phyloP scores from a whole-genome alignment of 2,797 vertebrate species.

The Parotocinclus haroldoi region DNA sequence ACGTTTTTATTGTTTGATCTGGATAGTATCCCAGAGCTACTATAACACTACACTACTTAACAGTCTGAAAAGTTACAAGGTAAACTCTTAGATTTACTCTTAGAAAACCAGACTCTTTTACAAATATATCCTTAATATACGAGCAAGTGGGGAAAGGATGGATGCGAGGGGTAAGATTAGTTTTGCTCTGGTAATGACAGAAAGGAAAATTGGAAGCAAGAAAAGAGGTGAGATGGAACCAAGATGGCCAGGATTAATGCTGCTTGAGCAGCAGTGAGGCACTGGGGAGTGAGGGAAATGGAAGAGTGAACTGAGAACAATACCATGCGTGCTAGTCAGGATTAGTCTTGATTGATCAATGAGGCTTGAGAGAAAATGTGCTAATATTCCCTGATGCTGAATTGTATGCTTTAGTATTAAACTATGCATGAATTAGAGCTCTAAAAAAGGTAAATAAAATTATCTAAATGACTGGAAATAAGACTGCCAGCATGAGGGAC shows the following conservation, averaged over 20 bases:
- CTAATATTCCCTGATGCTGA: slow-evolving; percentile 56
- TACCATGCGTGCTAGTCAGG: slow-evolving; percentile 68
- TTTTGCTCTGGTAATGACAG: slow-evolving; percentile 73
- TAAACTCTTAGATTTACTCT: no score
- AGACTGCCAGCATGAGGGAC: no score
- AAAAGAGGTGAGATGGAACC: slow-evolving; percentile 66
- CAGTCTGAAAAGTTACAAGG: no score
- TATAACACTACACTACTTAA: no score
- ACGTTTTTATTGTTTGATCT: no score
- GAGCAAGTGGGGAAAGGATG: not conserved
- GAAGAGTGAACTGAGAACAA: slow-evolving; percentile 35
- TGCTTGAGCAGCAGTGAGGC: slow-evolving; percentile 62
- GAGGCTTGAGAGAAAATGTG: slow-evolving; percentile 62
- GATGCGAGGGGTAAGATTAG: slow-evolving; percentile 62
- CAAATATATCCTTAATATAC: no score
- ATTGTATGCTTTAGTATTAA: slow-evolving; percentile 24
- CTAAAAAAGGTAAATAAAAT: no score
- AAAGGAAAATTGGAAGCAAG: slow-evolving; percentile 71
- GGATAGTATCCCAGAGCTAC: no score
- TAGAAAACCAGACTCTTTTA: no score
- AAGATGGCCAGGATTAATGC: slow-evolving; percentile 67
- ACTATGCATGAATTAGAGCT: slow-evolving; percentile 2
- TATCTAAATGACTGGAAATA: no score
- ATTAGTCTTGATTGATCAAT: slow-evolving; percentile 72
- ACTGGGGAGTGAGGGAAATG: slow-evolving; percentile 38